These are phyloP conservation scores for Fistularia tabacaria DNA, from an alignment of 2,797 vertebrate species.

Conservation along the genomic window DNA sequence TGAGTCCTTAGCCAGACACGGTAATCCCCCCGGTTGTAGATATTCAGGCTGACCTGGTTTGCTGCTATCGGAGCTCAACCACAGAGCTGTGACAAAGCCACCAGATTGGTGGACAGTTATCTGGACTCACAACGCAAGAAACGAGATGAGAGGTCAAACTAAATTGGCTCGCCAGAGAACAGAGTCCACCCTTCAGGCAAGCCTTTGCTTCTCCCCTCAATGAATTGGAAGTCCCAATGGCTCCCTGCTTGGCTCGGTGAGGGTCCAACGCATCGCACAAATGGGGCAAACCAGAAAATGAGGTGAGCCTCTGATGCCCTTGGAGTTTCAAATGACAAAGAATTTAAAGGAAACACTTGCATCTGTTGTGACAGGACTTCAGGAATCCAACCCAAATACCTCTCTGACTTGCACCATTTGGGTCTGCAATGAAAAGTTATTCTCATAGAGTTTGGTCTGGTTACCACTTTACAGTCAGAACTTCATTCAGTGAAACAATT, in stretches of 20 bases:
- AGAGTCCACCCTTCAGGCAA: constrained; percentile 51
- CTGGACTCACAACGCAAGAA: constrained; percentile 48
- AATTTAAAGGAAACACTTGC: constrained; percentile 17
- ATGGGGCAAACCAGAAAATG: constrained; percentile 41
- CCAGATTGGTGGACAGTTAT: constrained; percentile 64
- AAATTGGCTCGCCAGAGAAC: constrained; percentile 66
- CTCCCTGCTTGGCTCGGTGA: constrained; percentile 21
- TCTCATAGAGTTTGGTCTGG: no score
- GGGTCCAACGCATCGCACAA: constrained; percentile 37
- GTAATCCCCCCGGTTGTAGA: constrained; percentile 52
- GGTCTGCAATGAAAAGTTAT: background rate
- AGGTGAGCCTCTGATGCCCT: constrained; percentile 54
- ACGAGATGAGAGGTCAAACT: constrained; percentile 52
- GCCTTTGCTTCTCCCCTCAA: constrained; percentile 48
- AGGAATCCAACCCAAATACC: background rate
- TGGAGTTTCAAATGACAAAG: constrained; percentile 44
- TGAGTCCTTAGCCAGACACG: constrained; percentile 18
- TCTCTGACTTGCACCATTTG: background rate
- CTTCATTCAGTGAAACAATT: no score
- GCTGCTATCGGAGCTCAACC: constrained; percentile 40
- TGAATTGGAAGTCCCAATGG: constrained; percentile 50
- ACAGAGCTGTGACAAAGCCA: constrained; percentile 65
- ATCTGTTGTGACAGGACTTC: background rate
- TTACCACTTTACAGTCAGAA: no score
- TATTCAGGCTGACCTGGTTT: constrained; percentile 59